Percentiles rank a stretch among this genome's conserved stretches.
phyloP scores from a whole-genome alignment of 2,888 invertebrate genomes.

The Chrysopilus asiliformis region DNA sequence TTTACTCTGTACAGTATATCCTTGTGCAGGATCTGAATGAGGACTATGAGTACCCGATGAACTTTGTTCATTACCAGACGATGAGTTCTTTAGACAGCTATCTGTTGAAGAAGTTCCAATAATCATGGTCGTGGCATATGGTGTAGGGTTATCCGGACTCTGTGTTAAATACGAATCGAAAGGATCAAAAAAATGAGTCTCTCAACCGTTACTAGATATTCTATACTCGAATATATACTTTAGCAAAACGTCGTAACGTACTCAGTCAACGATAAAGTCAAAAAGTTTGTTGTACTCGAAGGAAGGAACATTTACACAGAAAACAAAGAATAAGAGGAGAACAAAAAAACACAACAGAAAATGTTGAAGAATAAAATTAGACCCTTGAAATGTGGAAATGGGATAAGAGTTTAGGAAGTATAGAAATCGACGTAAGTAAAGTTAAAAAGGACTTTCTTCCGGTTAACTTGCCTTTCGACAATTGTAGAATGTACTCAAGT shows the following conservation, averaged over 20 bases:
- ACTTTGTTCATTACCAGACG: constrained; percentile 22
- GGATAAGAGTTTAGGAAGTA: too few species aligned
- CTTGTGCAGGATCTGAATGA: constrained; percentile 28
- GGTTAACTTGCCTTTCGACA: constrained; percentile 40
- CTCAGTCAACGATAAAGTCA: too few species aligned
- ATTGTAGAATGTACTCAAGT: constrained; percentile 58
- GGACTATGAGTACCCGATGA: constrained; percentile 37
- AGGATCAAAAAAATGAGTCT: constrained; percentile 2
- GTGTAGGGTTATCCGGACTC: constrained; percentile 51
- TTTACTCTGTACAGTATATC: constrained; percentile 17
- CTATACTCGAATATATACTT: neutral
- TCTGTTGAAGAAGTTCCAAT: constrained; percentile 38
- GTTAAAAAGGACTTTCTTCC: constrained; percentile 6
- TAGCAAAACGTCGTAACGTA: too few species aligned
- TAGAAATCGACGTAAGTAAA: too few species aligned
- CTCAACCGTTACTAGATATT: neutral
- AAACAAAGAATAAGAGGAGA: too few species aligned
- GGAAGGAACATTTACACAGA: too few species aligned
- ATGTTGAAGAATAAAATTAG: too few species aligned
- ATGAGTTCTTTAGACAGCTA: constrained; percentile 34
- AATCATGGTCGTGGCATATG: constrained; percentile 63
- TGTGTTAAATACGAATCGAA: constrained; percentile 13
- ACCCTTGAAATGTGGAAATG: too few species aligned
- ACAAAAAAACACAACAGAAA: too few species aligned
- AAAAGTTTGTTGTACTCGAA: too few species aligned